Base-by-base conservation (phyloP, 2,888 invertebrate species). In the Ceraclea dissimilis region DNA sequence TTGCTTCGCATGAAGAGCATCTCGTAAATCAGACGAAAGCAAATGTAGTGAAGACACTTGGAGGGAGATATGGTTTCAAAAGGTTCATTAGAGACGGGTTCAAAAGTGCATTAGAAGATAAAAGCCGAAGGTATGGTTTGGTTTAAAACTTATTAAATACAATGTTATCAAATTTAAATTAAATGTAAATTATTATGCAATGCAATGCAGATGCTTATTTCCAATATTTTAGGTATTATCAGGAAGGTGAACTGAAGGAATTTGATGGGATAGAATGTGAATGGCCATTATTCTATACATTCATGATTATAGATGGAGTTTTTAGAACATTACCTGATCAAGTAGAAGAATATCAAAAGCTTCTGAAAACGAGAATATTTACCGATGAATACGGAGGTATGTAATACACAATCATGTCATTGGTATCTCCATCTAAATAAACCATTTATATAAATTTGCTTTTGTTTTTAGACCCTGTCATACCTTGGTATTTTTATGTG, bases 251-350 rank as follows among this genome's bases (percentile, higher is more conserved):
- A 75, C 84, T 96, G 2, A 95, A 93, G 72, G 88, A 93, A 67
- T 99, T 96, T 74, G 96, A 98, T 67, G 90, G 90, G 46, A 82
- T 98, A 13, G 99, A 99, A 75, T 93, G 93, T 63, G 97, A 99
- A 71, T 99, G 98, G 96, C 99, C 99, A 0, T 72, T 99, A 51
- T 97, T 99, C 72, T 94, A 90, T 68, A 88, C 95, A 46, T 90
- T 89, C 70, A 90, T 99, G 87, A 90, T 97, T 49, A 93, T 99
- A 64, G 97, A 99, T 70, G 95, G 97, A 10, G 90, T 92, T 50
- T 93, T 92, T 68, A 88, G 88, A 66, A 85, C 89, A 17, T 75
- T 91, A 62, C 87, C 90, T 2, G 90, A 92, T 52, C 93, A 95
- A 77, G 89, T 93, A n/a, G 87, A 91, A 61, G 88, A 93, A 68